Conservation (phyloP, 2,113 vertebrate species). For the Malurus cyaneus region DNA sequence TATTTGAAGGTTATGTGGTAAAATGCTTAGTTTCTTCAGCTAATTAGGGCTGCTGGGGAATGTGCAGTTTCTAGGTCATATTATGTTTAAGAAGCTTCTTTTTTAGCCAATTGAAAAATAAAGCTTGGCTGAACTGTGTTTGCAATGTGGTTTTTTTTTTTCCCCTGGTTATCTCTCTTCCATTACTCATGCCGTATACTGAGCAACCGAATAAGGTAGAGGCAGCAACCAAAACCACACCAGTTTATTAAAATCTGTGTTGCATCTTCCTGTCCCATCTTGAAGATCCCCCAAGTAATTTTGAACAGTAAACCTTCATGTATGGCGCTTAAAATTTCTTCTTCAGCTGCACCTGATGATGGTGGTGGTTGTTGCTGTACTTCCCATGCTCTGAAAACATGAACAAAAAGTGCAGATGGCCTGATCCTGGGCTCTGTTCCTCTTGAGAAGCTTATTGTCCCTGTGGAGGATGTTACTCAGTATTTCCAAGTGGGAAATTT, state of each 20-base stretch:
- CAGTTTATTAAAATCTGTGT: background rate
- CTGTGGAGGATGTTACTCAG: background rate
- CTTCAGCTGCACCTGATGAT: background rate
- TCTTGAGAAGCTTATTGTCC: background rate
- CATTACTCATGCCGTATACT: background rate
- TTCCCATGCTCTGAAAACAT: background rate
- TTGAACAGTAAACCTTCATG: background rate
- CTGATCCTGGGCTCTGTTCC: rapidly evolving
- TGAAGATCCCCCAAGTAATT: background rate
- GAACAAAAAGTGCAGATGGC: background rate
- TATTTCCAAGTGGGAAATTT: background rate
- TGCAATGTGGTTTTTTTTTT: constrained; percentile 5
- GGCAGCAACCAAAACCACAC: background rate
- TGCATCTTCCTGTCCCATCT: background rate
- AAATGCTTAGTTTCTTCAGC: constrained; percentile 62
- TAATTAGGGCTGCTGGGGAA: constrained; percentile 77
- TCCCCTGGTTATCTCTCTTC: background rate
- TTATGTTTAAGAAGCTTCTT: constrained; percentile 55
- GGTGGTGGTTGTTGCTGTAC: background rate
- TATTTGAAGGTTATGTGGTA: constrained; percentile 75
- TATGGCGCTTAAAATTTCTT: background rate
- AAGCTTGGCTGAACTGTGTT: constrained; percentile 57
- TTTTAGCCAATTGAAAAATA: constrained; percentile 55
- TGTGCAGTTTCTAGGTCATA: constrained; percentile 73
- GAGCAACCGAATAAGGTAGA: background rate